Base-by-base conservation (phyloP, 2,888 invertebrate genomes). In the Scaptomyza polygonia region DNA sequence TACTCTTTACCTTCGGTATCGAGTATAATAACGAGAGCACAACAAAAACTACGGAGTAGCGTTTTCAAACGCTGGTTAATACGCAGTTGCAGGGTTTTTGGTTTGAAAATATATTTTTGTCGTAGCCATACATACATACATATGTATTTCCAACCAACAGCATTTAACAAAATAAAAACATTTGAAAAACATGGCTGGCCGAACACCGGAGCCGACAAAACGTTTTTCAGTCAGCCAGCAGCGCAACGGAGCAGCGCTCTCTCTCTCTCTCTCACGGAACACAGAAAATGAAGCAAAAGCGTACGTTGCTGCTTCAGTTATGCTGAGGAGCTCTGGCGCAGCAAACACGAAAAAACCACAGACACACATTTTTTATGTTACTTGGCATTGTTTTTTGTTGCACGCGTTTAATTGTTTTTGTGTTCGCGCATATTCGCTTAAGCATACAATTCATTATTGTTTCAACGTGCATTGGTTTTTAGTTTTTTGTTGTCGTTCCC, bases 311-410 rank as follows among this genome's bases (percentile, higher is more conserved):
- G 30, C 18, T 48, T 90, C 89, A 90, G 89, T 90, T 91, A 90
- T 90, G 88, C 86, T 90, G 80, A 87, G 88, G 86, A 89, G 88
- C 90, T 91, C 91, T 86, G 81, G 81, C 79, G 82, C 89, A 85
- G 89, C 90, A 88, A 88, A 90, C 89, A 89, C 90, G 87, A 88
- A 82, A 85, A 81, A 69, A 53, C 48, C 67, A 65, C 55, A 67
- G 67, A 67, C 40, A 55, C 39, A 49, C 57, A 65, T 47, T 34
- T 48, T 39, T 74, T 79, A 56, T 51, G 63, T 62, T 81, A 78
- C 84, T 83, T 79, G 77, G 49, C 58, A 56, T 59, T 70, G 65
- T 77, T 86, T 79, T 57, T 51, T 73, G 68, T 84, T 86, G 87
- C 79, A 65, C 58, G 55, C 42, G 58, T 52, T 52, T 64, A 44